Percentiles rank a stretch among this genome's conserved stretches.
phyloP scores from a whole-genome alignment of 1,140 invertebrate species.

The Lepidurus packardi region DNA sequence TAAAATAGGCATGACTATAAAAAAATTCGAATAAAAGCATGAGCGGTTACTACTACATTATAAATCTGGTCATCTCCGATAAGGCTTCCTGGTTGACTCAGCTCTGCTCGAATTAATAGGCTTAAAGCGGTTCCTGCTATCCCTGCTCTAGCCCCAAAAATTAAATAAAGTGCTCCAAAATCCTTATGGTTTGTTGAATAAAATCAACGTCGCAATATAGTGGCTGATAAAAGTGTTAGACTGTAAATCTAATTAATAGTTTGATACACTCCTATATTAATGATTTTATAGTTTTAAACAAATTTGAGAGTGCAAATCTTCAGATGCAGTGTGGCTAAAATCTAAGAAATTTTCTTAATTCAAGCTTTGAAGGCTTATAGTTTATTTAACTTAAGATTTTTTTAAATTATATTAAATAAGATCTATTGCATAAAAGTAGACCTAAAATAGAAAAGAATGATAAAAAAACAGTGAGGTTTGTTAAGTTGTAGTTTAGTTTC shows the following conservation, averaged over 20 bases:
- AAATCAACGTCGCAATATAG: constrained; percentile 49
- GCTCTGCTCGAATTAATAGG: constrained; percentile 60
- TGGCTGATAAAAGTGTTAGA: constrained; percentile 45
- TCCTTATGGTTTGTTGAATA: constrained; percentile 69
- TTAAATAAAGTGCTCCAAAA: constrained; percentile 68
- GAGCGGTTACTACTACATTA: constrained; percentile 63
- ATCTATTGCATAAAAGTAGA: background rate
- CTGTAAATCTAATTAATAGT: constrained; percentile 32
- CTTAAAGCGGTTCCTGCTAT: constrained; percentile 59
- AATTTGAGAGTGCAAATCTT: constrained; percentile 30
- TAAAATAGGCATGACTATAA: constrained; percentile 71
- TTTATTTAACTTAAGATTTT: constrained; percentile 37
- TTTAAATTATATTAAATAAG: background rate
- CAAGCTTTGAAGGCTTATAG: constrained; percentile 36
- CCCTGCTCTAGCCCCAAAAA: constrained; percentile 60
- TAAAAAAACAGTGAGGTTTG: too few relatives aligned
- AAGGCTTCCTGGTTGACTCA: constrained; percentile 53
- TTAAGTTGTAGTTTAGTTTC: background rate
- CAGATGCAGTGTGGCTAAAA: background rate
- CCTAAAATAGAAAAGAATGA: background rate
- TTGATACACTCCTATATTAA: background rate
- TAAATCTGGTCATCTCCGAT: constrained; percentile 63
- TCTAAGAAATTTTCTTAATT: constrained; percentile 30
- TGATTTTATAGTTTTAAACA: background rate
- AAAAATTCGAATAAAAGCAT: constrained; percentile 73